phyloP scores from a whole-genome alignment of 2,113 vertebrate species.

The Meleagris gallopavo region DNA sequence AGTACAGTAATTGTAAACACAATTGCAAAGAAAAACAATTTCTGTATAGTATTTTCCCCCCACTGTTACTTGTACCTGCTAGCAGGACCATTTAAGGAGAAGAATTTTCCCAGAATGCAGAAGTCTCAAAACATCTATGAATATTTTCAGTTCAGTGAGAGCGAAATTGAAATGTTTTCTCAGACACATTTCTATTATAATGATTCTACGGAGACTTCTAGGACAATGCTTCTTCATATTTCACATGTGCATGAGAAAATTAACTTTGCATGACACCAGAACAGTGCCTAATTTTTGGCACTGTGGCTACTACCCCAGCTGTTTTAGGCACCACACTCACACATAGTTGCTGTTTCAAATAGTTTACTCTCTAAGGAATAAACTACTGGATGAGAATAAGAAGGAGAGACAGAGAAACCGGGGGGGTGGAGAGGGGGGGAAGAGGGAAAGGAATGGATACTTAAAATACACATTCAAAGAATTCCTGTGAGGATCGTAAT shows the following conservation, averaged over 20 bases:
- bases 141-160: not conserved
- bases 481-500: not conserved
- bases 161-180: not conserved
- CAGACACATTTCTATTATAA: not conserved
- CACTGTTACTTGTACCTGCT: not conserved
- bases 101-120: not conserved
- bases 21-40: constrained; percentile 1
- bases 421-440: no score
- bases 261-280: not conserved
- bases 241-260: not conserved
- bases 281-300: not conserved
- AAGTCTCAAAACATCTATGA: not conserved
- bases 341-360: not conserved
- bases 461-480: not conserved
- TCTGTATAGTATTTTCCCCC: not conserved
- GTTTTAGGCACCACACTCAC: not conserved
- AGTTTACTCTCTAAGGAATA: not conserved
- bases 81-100: not conserved
- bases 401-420: not conserved
- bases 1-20: constrained; percentile 3
- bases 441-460: not conserved
- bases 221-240: not conserved
- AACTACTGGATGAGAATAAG: not conserved
- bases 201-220: not conserved
- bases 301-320: not conserved